Base-by-base conservation (phyloP, 2,113 vertebrate genomes). In the Upupa epops region DNA sequence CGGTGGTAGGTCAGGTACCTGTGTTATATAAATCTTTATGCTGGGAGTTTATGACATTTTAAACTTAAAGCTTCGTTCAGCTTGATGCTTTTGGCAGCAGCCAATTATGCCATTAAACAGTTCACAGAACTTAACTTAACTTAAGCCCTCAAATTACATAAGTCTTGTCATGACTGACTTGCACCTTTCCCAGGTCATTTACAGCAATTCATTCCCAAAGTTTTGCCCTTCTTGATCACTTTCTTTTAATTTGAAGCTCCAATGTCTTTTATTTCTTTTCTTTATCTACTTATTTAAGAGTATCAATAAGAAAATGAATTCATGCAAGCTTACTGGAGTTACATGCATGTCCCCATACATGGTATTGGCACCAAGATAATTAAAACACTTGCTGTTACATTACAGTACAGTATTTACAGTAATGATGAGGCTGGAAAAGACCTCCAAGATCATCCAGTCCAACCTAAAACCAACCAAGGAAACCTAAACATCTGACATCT, bases 11-110 rank as follows among this genome's bases (percentile, higher is more conserved):
- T 97, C 96, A 95, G 96, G 94, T 98, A 98, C 98, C 98, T 99
- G 98, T 97, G 97, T 97, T 98, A 97, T 98, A 98, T 98, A 98
- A 98, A 97, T 96, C 95, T 97, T 95, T 96, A 83, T 63, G 58
- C 89, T 97, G 91, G 95, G 94, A 96, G 40, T 96, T 98, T 97
- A 95, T 97, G 97, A 97, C 97, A 98, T 97, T 97, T 97, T 97
- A 96, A 96, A 95, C 96, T 96, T 95, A 94, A 93, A 96, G 82
- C 90, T 97, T 97, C 96, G 95, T 96, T 97, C 95, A 95, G 94
- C 94, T 96, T 97, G 97, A 97, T 6, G 93, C 95, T 73, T 94
- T 93, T 97, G 96, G 94, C 97, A 97, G 97, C 96, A 96, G 89
- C 96, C 96, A 97, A 97, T 97, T 97, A 97, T 97, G 96, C 98